Evolutionary conservation across 2,888 invertebrate species (phyloP).

Genomic region (Piscicola geometra): DNA sequence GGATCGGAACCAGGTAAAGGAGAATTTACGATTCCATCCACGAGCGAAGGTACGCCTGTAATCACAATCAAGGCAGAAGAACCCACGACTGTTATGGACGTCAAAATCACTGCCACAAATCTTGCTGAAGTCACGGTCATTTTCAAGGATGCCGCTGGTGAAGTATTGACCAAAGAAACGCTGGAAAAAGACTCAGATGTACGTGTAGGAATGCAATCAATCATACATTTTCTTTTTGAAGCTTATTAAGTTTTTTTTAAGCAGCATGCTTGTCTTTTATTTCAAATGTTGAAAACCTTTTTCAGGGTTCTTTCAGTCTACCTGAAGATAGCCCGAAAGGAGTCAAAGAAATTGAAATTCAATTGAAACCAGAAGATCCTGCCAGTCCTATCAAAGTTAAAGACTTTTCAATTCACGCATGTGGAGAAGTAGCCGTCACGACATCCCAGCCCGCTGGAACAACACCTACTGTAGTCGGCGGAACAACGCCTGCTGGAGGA

Average conservation of each 20-base stretch:
- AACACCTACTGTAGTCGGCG: too few species aligned
- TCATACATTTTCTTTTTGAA: too few species aligned
- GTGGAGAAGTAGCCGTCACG: neutral
- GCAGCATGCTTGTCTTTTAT: too few species aligned
- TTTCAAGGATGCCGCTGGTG: slow-evolving; percentile 1
- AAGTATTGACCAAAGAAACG: neutral
- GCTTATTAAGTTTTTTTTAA: too few species aligned
- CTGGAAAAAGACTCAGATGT: neutral
- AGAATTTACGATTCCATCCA: neutral
- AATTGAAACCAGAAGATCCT: neutral
- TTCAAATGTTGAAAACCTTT: too few species aligned
- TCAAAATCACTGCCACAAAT: neutral
- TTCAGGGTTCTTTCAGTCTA: too few species aligned
- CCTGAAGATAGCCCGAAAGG: neutral
- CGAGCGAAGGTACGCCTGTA: neutral
- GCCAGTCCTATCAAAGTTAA: neutral
- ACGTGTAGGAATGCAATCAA: too few species aligned
- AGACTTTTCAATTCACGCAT: neutral
- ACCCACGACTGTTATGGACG: neutral
- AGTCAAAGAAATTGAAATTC: neutral
- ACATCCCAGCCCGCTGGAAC: neutral
- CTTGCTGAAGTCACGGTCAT: neutral
- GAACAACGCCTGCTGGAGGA: too few species aligned
- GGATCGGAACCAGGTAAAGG: neutral
- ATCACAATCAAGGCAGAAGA: neutral